Evolutionary conservation across 2,888 invertebrate genomes (phyloP), one percentile per base, ranked within the genome.

Genomic region (Aromia moschata): DNA sequence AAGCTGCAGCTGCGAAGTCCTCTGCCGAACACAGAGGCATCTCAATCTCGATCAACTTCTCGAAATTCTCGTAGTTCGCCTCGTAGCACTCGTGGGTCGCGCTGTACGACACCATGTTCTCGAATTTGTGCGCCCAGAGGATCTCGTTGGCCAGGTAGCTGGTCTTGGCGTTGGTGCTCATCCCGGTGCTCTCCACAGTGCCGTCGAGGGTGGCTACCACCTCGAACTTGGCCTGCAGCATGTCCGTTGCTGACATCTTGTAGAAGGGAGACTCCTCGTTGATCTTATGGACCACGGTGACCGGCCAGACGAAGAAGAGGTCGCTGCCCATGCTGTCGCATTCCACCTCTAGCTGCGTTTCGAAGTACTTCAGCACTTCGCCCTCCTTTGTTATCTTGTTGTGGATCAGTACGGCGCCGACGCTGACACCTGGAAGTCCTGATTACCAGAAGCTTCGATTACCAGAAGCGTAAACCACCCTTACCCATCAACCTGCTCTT

Each of bases 251-350:
- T 1, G 94, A 92, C 80, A 97, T 86, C 66, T 89, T 86, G 81
- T 90, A 97, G 18, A 99, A 86, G 0, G 98, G 98, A 68, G 95
- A 96, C 0, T 82, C 81, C 55, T 85, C 86, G 77, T 95, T 91
- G 70, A 98, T 98, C 61, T 87, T 86, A 78, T 98, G 98, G 16
- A 94, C 91, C 14, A 96, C 90, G 7, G 94, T 92, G 75, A 95
- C 88, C 0, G 98, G 98, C 98, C 98, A 98, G 56, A 98, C 89
- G 74, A 98, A 92, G 81, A 98, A 96, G 1, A 96, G 84, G 65
- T 89, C 86, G n/a, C 94, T 91, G 62, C 92, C 89, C 69, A 93
- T 92, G 20, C 91, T 92, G 74, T 96, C 93, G 1, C 77, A 77
- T 41, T 67, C 65, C 25, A 79, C 70, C 14, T 86, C 83, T 17